These are phyloP conservation scores for Dioctria rufipes DNA, from an alignment of 2,888 invertebrate genomes.

Conservation along the genomic window DNA sequence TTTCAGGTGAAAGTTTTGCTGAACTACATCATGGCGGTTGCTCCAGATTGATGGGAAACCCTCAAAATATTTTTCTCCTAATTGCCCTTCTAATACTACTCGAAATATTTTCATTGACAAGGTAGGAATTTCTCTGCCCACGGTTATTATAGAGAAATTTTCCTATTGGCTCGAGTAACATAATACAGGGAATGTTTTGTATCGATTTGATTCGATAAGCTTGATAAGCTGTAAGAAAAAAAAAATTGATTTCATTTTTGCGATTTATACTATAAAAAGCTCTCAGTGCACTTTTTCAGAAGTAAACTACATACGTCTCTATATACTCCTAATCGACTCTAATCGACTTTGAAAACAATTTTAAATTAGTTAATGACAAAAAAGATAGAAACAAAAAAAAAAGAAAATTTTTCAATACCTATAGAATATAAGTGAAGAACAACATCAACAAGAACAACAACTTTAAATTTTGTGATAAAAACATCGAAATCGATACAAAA, in stretches of 20 bases:
- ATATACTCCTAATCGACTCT: not conserved
- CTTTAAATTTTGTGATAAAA: not conserved
- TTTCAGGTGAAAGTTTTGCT: slow-evolving; percentile 77
- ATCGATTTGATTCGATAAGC: slow-evolving; percentile 38
- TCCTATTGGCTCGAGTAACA: not conserved
- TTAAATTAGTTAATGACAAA: slow-evolving; percentile 4
- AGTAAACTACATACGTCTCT: too few species aligned
- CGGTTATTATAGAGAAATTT: slow-evolving; percentile 14
- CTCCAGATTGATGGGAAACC: slow-evolving; percentile 46
- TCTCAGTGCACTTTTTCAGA: not conserved
- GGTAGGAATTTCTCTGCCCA: slow-evolving; percentile 35
- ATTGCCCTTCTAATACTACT: slow-evolving; percentile 1
- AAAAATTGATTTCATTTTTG: slow-evolving; percentile 4
- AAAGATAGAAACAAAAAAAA: too few species aligned
- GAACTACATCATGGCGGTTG: slow-evolving; percentile 74
- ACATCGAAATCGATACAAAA: slow-evolving; percentile 32
- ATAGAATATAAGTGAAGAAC: too few species aligned
- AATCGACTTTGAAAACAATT: not conserved
- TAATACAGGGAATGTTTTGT: slow-evolving; percentile 29
- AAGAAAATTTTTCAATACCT: too few species aligned
- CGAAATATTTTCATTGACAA: not conserved
- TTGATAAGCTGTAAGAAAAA: not conserved
- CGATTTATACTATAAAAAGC: not conserved
- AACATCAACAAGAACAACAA: too few species aligned
- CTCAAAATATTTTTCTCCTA: slow-evolving; percentile 27